These are phyloP conservation scores for Euthynnus affinis DNA, from an alignment of 2,797 vertebrate genomes.

Conservation along the genomic window DNA sequence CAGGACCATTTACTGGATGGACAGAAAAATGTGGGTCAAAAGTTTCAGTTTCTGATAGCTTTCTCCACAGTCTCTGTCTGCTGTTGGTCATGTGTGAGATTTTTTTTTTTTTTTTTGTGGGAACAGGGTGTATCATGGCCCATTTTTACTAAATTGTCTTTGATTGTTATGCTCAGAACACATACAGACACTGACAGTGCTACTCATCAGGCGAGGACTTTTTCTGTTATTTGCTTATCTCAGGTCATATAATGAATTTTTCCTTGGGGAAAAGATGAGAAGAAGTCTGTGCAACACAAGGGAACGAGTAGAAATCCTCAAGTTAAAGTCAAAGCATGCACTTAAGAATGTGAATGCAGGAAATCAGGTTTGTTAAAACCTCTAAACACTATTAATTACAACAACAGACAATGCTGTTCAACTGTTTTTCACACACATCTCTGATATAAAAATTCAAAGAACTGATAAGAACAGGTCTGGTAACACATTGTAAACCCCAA, in stretches of 20 bases:
- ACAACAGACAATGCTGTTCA: not conserved
- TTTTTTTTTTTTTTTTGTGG: not conserved
- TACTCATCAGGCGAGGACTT: not conserved
- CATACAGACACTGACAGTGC: not conserved
- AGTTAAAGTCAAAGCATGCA: not conserved
- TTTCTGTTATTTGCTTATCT: not conserved
- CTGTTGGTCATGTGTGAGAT: not conserved
- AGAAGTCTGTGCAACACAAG: not conserved
- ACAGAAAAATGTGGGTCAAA: not conserved
- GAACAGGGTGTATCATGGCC: not conserved
- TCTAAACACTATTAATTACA: not conserved
- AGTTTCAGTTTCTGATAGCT: not conserved
- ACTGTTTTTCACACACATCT: not conserved
- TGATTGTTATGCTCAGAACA: not conserved
- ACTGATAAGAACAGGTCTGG: not conserved
- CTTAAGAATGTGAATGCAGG: too few species aligned
- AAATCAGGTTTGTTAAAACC: not conserved
- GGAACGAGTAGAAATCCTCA: not conserved
- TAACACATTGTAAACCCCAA: not conserved
- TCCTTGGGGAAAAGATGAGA: not conserved
- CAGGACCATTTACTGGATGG: conserved; percentile 4
- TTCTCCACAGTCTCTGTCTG: not conserved
- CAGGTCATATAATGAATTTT: not conserved
- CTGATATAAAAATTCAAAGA: not conserved
- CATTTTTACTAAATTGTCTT: not conserved